A percentile compares a stretch with the other conserved stretches of the same genome.
Evolutionary conservation across 2,888 invertebrate species (phyloP).

Genomic region (Hirtodrosophila trivittata): DNA sequence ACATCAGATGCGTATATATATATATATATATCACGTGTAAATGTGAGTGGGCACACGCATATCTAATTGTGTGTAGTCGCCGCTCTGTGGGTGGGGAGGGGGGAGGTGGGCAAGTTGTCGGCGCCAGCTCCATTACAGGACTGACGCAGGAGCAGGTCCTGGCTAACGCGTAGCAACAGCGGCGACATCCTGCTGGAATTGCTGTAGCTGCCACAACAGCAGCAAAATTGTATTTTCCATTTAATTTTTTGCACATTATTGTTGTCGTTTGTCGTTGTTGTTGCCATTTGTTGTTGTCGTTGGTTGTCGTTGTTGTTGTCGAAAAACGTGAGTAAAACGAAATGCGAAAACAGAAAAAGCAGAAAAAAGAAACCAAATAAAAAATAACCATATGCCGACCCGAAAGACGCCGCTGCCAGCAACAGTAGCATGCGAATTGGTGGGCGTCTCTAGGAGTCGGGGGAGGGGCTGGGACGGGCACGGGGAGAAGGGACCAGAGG

Average conservation of each 20-base stretch:
- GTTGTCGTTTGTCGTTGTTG: conserved; percentile 12
- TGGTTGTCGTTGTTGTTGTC: conserved; percentile 12
- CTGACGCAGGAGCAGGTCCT: neutral
- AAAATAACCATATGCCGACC: conserved; percentile 40
- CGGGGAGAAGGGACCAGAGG: neutral
- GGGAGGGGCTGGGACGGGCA: neutral
- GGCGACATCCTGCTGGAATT: conserved; percentile 37
- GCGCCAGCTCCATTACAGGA: neutral
- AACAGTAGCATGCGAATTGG: conserved; percentile 1
- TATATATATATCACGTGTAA: neutral
- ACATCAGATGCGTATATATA: neutral
- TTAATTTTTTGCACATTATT: conserved; percentile 49
- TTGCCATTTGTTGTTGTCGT: conserved; percentile 6
- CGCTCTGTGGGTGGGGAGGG: neutral
- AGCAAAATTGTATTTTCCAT: conserved; percentile 41
- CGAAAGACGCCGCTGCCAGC: neutral
- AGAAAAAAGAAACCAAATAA: conserved; percentile 13
- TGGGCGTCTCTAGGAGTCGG: neutral
- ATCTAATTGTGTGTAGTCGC: neutral
- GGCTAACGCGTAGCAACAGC: conserved; percentile 12
- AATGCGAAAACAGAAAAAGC: conserved; percentile 33
- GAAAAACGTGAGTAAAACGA: conserved; percentile 38
- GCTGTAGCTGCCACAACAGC: conserved; percentile 8
- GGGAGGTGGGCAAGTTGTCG: neutral
- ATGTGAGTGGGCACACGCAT: neutral